Base-by-base conservation (phyloP, 2,888 invertebrate genomes). In the Parascotia fuliginaria region DNA sequence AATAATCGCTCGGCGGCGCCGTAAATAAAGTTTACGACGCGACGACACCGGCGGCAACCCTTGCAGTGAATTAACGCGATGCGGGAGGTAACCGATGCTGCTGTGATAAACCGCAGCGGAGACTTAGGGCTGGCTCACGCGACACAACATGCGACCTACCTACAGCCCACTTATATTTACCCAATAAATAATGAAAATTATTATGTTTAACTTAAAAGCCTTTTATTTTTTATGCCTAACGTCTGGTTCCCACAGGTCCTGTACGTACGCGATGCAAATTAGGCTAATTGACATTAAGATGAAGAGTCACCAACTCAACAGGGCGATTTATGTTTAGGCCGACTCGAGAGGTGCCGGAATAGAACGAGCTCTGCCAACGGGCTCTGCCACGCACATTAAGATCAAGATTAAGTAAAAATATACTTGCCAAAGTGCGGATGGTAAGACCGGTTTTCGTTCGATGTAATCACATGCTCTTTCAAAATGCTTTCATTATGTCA, bases 11-110 rank as follows among this genome's bases (percentile, higher is more conserved):
- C 69, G 79, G 73, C 73, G 74, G 75, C 71, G 74, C 79, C 81
- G 81, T 88, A 89, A 89, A 89, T 87, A 85, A 85, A 79, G 74
- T 83, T 87, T 83, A 86, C 85, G 84, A 87, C 70, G 73, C 78
- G 74, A 74, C 82, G 81, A 81, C 80, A 75, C 73, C 70, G 81
- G 73, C 71, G 75, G 75, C 72, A 74, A 75, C 73, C 73, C 75
- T 75, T 72, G 73, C 70, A 61, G 69, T 75, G 78, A 79, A 85
- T 86, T 84, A 85, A 79, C 77, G 83, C 87, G 66, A 75, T 76
- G 80, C 82, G 80, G 81, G 84, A 75, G 83, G 84, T 77, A 68
- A 68, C 70, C 66, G 65, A 62, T 65, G 62, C 65, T 59, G 61
- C 55, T 60, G 55, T 67, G 73, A 73, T 72, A 71, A 70, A 73